Conservation (phyloP, 92 coral and sea anemone genomes). For the Virgularia gustaviana region DNA sequence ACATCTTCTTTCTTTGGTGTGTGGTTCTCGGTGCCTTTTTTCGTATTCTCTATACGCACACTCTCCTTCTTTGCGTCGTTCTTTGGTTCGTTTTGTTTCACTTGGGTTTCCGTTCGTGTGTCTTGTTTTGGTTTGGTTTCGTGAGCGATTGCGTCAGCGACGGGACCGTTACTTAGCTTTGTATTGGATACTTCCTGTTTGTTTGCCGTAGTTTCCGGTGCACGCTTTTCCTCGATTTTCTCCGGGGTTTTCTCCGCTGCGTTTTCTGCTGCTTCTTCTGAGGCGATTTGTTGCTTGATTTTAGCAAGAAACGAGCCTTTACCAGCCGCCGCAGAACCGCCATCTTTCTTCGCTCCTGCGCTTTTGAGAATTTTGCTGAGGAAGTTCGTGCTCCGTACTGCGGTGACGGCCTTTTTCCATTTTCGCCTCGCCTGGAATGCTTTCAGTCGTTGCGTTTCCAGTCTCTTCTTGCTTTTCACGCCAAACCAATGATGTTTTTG, state of each 20-base stretch:
- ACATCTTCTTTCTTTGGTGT: not conserved
- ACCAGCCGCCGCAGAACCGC: constrained; percentile 54
- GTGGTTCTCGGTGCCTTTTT: not conserved
- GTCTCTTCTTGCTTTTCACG: constrained; percentile 66
- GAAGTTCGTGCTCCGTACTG: constrained; percentile 96
- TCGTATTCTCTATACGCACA: too few species aligned
- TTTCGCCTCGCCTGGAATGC: constrained; percentile 97
- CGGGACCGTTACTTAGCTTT: not conserved
- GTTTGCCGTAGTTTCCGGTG: constrained; percentile 23
- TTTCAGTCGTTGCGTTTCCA: constrained; percentile 86
- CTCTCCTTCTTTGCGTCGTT: too few species aligned
- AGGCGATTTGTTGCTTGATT: constrained; percentile 93
- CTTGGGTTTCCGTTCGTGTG: not conserved
- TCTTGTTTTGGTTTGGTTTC: not conserved
- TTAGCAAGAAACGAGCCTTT: constrained; percentile 77
- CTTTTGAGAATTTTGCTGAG: constrained; percentile 84
- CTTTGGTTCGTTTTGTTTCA: not conserved
- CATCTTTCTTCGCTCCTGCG: constrained; percentile 59
- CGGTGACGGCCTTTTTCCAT: constrained; percentile 96
- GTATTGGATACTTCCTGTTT: constrained; percentile 1
- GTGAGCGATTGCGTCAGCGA: not conserved
- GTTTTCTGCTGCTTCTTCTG: constrained; percentile 72
- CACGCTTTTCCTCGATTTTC: constrained; percentile 19
- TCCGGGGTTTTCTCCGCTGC: constrained; percentile 41
- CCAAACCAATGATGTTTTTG: constrained; percentile 76